Conservation (phyloP, 2,113 vertebrate species). For the Rhinogobius similis region DNA sequence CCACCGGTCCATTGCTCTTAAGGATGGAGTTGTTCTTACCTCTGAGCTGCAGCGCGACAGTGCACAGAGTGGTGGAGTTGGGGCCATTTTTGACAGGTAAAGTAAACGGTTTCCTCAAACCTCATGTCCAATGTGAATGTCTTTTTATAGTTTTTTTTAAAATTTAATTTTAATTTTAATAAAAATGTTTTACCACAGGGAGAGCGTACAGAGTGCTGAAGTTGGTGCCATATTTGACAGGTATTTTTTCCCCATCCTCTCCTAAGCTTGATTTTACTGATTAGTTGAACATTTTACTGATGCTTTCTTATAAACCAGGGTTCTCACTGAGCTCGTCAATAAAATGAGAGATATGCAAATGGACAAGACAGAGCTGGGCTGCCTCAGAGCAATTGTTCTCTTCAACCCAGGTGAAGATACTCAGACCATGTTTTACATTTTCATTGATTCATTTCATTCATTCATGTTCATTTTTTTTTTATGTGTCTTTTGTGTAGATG, state of each 20-base stretch:
- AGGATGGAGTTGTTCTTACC: conserved; percentile 87
- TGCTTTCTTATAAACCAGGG: conserved; percentile 50
- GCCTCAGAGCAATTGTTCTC: conserved; percentile 90
- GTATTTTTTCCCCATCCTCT: conserved; percentile 65
- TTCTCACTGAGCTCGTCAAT: conserved; percentile 81
- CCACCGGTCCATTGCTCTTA: conserved; percentile 89
- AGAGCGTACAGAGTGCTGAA: conserved; percentile 93
- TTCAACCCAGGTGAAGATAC: conserved; percentile 84
- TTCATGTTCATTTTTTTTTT: too few species aligned
- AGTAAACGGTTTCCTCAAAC: neutral
- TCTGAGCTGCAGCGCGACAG: conserved; percentile 89
- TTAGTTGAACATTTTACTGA: neutral
- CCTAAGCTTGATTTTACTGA: too few species aligned
- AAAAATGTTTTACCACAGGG: conserved; percentile 56
- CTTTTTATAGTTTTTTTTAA: neutral
- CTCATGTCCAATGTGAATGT: neutral
- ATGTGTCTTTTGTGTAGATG: conserved; percentile 73
- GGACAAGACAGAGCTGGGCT: conserved; percentile 85
- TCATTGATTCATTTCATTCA: too few species aligned
- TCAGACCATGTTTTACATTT: neutral
- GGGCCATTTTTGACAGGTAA: conserved; percentile 91
- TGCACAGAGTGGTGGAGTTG: conserved; percentile 85
- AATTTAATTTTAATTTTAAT: neutral
- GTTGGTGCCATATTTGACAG: conserved; percentile 98
- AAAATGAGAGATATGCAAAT: conserved; percentile 87